A percentile compares a stretch with the other conserved stretches of the same genome.
Conservation (phyloP, 2,113 vertebrate species). For the Tragulus kanchil region DNA sequence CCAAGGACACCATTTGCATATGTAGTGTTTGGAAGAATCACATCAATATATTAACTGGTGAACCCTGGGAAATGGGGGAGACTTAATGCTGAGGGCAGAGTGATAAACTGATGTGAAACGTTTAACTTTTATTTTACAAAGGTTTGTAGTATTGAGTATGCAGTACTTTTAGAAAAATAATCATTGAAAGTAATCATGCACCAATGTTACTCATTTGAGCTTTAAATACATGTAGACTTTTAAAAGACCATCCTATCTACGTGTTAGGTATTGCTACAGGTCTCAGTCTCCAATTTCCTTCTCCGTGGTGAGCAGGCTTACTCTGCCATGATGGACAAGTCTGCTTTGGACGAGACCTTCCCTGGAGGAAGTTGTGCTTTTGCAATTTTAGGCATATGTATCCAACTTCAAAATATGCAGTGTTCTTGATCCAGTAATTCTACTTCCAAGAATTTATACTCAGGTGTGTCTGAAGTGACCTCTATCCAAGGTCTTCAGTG, state of each 20-base stretch:
- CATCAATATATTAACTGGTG: not conserved
- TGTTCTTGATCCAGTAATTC: not conserved
- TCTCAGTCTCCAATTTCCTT: not conserved
- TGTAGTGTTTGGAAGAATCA: not conserved
- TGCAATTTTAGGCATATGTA: not conserved
- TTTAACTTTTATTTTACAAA: not conserved
- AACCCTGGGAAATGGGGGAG: not conserved
- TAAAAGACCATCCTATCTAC: not conserved
- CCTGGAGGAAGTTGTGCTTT: not conserved
- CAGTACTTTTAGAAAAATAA: not conserved
- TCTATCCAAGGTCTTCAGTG: not conserved
- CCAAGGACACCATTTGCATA: not conserved
- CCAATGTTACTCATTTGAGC: not conserved
- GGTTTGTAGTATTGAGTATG: not conserved
- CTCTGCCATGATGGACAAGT: not conserved
- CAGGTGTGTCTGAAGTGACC: not conserved
- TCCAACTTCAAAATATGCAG: not conserved
- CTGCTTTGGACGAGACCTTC: not conserved
- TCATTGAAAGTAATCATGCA: not conserved
- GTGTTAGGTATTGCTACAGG: not conserved
- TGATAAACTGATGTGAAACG: not conserved
- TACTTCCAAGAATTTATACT: not conserved
- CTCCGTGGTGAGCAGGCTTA: not conserved
- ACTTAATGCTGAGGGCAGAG: not conserved
- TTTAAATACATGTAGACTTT: not conserved